Base-by-base conservation (phyloP, 2,797 vertebrate species). In the Propithecus deckenii region DNA sequence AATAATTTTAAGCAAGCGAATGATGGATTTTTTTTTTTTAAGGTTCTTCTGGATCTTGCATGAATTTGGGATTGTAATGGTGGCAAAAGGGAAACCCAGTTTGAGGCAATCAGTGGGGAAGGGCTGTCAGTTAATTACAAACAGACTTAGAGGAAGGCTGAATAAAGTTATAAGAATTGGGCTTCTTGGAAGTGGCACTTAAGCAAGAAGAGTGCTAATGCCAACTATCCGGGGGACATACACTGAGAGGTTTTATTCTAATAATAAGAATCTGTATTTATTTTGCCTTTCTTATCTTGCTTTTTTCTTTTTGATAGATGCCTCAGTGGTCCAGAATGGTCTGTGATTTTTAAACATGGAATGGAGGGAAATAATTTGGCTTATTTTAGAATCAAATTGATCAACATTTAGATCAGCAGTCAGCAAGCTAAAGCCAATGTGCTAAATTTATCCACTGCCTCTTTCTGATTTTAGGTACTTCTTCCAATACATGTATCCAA, bases 371-470 rank as follows among this genome's bases (percentile, higher is more conserved):
- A 74, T 46, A 72, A 65, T 17, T 78, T 59, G n/a, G 8, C 25
- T 95, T 50, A 72, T 38, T 94, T 93, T 67, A 93, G 43, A 85
- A 85, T 91, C 28, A 74, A 93, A 25, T 38, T 75, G 17, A 85
- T 80, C 7, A 71, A 1, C 13, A 55, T 84, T 74, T 80, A 86
- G 57, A 52, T 85, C 22, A 71, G n/a, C 3, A 3, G 8, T 74
- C 30, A 90, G 28, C 23, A 78, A 93, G 12, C 28, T 88, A 61
- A n/a, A 41, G 3, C 0, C 17, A 32, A 48, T 55, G 14, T 12
- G 35, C 55, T 65, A 63, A 74, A 85, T 75, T 9, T 2, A 13
- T 74, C 23, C 35, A 69, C 25, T 55, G 13, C 5, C 8, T 86
- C 30, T 50, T 86, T 78, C 80, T 55, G 0, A 80, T 41, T 86